Percentiles rank a stretch among this genome's conserved stretches.
These are phyloP conservation scores for Telenomus remus DNA, from an alignment of 1,140 invertebrate genomes.

Conservation along the genomic window DNA sequence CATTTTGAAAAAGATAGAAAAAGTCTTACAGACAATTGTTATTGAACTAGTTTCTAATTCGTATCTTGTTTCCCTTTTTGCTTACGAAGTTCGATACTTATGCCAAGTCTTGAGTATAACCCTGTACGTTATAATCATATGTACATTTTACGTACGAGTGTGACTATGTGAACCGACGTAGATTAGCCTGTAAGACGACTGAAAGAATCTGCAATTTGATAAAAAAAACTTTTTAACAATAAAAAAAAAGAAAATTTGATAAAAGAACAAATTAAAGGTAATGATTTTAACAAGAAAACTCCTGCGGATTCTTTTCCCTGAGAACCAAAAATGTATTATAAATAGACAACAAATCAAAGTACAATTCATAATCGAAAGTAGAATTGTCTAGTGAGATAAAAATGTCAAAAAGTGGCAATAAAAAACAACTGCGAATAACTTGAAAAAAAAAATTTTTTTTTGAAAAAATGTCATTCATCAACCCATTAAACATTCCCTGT, in stretches of 20 bases:
- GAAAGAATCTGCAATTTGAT: conserved; percentile 28
- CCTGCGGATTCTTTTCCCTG: conserved; percentile 28
- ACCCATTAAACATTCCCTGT: conserved; percentile 8
- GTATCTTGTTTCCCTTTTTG: conserved; percentile 43
- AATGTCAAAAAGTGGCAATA: conserved; percentile 40
- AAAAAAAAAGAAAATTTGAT: not conserved
- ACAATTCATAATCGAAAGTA: conserved; percentile 30
- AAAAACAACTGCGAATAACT: conserved; percentile 24
- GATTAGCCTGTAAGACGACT: conserved; percentile 24
- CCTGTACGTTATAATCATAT: conserved; percentile 45
- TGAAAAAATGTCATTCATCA: conserved; percentile 28
- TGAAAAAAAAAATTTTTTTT: too few species aligned
- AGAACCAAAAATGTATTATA: conserved; percentile 21
- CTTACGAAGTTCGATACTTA: conserved; percentile 53
- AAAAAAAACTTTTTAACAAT: conserved; percentile 3
- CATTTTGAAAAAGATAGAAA: not conserved
- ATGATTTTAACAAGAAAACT: not conserved
- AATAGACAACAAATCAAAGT: conserved; percentile 17
- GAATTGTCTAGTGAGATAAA: conserved; percentile 35
- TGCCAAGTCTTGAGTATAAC: conserved; percentile 51
- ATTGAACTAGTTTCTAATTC: conserved; percentile 14
- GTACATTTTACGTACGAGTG: conserved; percentile 43
- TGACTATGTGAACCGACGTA: conserved; percentile 35
- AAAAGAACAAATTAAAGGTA: not conserved
- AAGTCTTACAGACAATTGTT: not conserved